Conservation (phyloP, 92 coral and sea anemone species). For the Paragorgia papillata region DNA sequence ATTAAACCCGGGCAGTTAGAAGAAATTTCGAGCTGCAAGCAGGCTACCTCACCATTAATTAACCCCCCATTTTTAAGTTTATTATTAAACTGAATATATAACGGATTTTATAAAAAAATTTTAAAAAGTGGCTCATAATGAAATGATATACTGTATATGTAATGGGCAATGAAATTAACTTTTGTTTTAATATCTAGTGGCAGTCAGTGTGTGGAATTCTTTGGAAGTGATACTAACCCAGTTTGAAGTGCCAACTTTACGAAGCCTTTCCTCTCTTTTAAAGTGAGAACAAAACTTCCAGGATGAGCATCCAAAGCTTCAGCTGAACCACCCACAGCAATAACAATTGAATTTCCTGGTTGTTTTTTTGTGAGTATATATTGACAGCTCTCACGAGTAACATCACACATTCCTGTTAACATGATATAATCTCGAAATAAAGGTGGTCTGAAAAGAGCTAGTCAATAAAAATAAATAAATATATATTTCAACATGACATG, state of each 20-base stretch:
- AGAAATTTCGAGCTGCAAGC: no score
- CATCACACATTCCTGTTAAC: conserved; percentile 94
- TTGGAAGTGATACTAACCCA: conserved; percentile 60
- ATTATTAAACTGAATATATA: no score
- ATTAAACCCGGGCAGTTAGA: no score
- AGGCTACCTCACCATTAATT: no score
- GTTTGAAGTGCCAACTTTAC: conserved; percentile 89
- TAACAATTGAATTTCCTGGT: conserved; percentile 91
- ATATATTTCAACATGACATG: background rate
- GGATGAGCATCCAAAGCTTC: conserved; percentile 99
- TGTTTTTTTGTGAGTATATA: conserved; percentile 84
- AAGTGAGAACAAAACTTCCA: conserved; percentile 70
- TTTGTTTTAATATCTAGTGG: no score
- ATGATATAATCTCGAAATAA: conserved; percentile 95
- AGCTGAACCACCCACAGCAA: conserved; percentile 97
- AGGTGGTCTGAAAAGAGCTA: conserved; percentile 95
- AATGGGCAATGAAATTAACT: no score
- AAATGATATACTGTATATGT: no score
- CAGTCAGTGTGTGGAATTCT: background rate
- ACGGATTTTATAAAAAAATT: no score
- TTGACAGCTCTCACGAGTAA: conserved; percentile 94
- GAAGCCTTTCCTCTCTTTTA: conserved; percentile 87
- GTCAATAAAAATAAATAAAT: background rate
- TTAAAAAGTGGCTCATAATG: no score
- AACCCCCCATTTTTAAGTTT: no score